Base-by-base conservation (phyloP, 1,140 invertebrate genomes). In the Cotesia chilonis region DNA sequence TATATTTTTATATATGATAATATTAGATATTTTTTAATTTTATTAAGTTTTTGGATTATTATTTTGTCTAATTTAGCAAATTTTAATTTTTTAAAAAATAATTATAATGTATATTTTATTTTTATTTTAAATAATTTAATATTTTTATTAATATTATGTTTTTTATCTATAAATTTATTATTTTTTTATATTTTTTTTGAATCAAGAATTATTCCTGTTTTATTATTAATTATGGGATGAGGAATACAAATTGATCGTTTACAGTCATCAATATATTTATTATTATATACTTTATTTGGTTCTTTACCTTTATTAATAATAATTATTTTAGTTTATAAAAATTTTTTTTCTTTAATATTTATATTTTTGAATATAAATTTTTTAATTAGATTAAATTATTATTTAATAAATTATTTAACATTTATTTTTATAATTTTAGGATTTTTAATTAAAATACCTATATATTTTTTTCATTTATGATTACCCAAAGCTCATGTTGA, bases 401-500 rank as follows among this genome's bases (percentile, higher is more conserved):
- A 80, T 88, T 79, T 79, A 74, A 81, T 77, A 80, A 76, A 63
- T 82, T 88, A 84, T 82, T 79, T 84, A 81, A 79, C 17, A 85
- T 87, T 76, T 78, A 89, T 87, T 79, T 88, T 77, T 79, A 84
- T 91, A 84, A 83, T 88, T 78, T 76, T 89, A 72, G 87, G 88
- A 76, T 92, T 92, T 90, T 88, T 92, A 84, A 87, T 92, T 67
- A 92, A 92, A 87, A 88, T 92, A 78, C 91, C 92, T 28, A 89
- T 92, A 84, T 92, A 88, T 90, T 85, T 89, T 79, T 74, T 91
- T 87, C 91, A 92, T 90, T 87, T 92, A 79, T 92, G 92, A 83
- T 83, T 93, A 67, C 91, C 91, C 65, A 92, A 92, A 70, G 91
- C 91, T 87, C 91, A 92, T 90, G 91, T 93, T 20, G 91, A 93